A percentile compares a stretch with the other conserved stretches of the same genome.
phyloP scores from a whole-genome alignment of 2,888 invertebrate genomes.

The Diaprepes abbreviatus region DNA sequence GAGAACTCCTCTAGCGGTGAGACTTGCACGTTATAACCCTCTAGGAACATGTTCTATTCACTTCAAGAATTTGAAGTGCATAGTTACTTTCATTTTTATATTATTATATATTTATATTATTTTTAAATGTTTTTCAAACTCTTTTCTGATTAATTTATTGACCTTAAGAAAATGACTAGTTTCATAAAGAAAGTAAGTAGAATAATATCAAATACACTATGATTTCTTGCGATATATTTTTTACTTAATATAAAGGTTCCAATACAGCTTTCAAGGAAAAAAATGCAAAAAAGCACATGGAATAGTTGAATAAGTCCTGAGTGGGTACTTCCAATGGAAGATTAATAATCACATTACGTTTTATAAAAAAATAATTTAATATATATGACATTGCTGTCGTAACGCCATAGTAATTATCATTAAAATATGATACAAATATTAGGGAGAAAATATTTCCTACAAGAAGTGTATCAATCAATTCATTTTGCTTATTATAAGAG shows the following conservation, averaged over 20 bases:
- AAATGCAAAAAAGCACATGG: constrained; percentile 64
- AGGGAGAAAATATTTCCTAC: constrained; percentile 57
- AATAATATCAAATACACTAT: constrained; percentile 16
- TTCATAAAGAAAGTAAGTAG: too few relatives aligned
- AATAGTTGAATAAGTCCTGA: constrained; percentile 65
- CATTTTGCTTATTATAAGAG: constrained; percentile 54
- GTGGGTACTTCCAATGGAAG: constrained; percentile 59
- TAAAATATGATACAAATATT: constrained; percentile 56
- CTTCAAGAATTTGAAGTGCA: too few relatives aligned
- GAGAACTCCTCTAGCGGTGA: too few relatives aligned
- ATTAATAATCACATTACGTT: constrained; percentile 56
- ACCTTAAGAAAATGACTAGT: too few relatives aligned
- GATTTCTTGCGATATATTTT: background rate
- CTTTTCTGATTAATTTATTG: too few relatives aligned
- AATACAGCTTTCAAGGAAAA: constrained; percentile 60
- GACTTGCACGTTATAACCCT: too few relatives aligned
- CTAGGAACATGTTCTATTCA: too few relatives aligned
- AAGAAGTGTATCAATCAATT: constrained; percentile 57
- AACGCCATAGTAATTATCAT: constrained; percentile 61
- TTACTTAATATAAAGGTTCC: constrained; percentile 34
- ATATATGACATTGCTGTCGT: constrained; percentile 59
- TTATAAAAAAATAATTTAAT: constrained; percentile 61
- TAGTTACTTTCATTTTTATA: too few relatives aligned
- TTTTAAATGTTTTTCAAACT: too few relatives aligned
- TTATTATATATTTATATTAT: too few relatives aligned